Base-by-base conservation (phyloP, 1,140 invertebrate genomes). In the Euura saliciscinereae region DNA sequence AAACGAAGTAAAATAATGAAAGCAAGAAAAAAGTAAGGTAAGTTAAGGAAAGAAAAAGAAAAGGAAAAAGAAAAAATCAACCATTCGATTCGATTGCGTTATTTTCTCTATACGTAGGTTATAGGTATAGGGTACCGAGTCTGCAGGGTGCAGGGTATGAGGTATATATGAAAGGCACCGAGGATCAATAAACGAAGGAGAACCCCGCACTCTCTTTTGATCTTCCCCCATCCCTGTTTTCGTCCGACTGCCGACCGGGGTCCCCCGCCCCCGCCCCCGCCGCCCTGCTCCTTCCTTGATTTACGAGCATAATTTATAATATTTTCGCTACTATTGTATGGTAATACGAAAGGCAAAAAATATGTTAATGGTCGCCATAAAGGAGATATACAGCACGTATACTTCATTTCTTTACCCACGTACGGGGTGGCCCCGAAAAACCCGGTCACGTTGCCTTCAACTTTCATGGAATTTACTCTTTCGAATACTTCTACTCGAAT, bases 241-340 rank as follows among this genome's bases (percentile, higher is more conserved):
- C 6, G 6, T 51, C 51, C 13, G 8, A 11, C 6, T n/a, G 51
- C 6, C 10, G 51, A 59, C 8, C 51, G 51, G 13, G 51, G 2
- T 66, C 6, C 66, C 66, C 42, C 46, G 72, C 73, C 45, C 59
- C 66, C 66, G 68, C 70, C 4, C 65, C 8, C 46, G 11, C 8
- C 46, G 11, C 11, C 11, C 11, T 44, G 43, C 11, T 2, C 43
- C 69, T 28, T 46, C 69, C 42, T 71, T 43, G 45, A 64, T 64
- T 51, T 65, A 28, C 44, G 45, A 45, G 46, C 46, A 66, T 7
- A 59, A 59, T 59, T 59, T 86, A 84, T 85, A 86, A 85, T 86
- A 86, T 86, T 86, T 86, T 84, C 82, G 81, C 84, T 84, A 83
- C 84, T 86, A 86, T 86, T 86, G 84, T 86, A 86, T 86, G 84